phyloP scores from a whole-genome alignment of 2,797 vertebrate genomes.

The Anguilla megastoma region DNA sequence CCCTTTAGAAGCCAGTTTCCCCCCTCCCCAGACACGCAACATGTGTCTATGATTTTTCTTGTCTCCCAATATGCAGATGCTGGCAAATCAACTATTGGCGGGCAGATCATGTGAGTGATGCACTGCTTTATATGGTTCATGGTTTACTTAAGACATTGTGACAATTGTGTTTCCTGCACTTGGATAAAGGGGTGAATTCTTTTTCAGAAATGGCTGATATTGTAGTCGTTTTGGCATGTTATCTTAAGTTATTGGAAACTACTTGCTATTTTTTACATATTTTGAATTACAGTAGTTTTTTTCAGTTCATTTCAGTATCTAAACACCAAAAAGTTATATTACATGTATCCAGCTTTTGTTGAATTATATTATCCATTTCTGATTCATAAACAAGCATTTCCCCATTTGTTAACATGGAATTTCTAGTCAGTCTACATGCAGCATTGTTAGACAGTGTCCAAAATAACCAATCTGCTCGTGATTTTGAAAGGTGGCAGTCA shows the following conservation, averaged over 20 bases:
- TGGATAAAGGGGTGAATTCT: not conserved
- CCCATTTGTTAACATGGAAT: not conserved
- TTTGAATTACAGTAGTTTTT: not conserved
- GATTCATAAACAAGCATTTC: not conserved
- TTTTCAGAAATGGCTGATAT: not conserved
- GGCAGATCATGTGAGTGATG: constrained; percentile 95
- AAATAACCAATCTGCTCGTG: not conserved
- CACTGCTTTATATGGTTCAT: not conserved
- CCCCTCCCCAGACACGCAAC: not conserved
- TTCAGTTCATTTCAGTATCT: not conserved
- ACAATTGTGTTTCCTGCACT: not conserved
- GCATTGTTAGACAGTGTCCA: not conserved
- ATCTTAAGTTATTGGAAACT: not conserved
- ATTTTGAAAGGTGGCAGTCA: not conserved
- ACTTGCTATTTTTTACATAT: not conserved
- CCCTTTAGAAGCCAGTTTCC: not conserved
- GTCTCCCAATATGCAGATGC: constrained; percentile 76
- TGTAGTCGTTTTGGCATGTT: not conserved
- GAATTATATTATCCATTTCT: not conserved
- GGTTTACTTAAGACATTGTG: not conserved
- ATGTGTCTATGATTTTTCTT: constrained; percentile 14
- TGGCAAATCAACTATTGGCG: constrained; percentile 98
- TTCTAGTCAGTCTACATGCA: not conserved
- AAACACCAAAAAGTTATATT: not conserved
- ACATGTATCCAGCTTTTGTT: not conserved